Conservation (phyloP, 2,797 vertebrate species). For the Botia almorhae region DNA sequence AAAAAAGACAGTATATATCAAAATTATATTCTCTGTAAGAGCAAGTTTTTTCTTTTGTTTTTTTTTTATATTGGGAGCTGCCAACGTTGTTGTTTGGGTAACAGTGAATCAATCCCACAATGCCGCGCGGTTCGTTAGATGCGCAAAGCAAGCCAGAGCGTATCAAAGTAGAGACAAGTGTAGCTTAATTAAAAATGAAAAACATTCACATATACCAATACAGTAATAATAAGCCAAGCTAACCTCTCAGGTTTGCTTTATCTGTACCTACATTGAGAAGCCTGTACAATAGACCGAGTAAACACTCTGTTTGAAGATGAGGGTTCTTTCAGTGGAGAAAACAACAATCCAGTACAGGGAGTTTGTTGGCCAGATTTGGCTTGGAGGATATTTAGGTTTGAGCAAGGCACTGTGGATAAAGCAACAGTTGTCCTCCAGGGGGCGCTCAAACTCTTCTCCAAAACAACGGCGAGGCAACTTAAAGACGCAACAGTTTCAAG, state of each 20-base stretch:
- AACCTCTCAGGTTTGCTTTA: conserved; percentile 59
- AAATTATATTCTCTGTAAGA: conserved; percentile 21
- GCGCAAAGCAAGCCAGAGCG: conserved; percentile 70
- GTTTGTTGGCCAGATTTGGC: conserved; percentile 61
- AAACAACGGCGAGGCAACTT: conserved; percentile 50
- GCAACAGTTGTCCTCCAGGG: conserved; percentile 63
- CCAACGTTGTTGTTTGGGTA: conserved; percentile 18
- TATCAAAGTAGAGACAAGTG: conserved; percentile 69
- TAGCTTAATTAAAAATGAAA: conserved; percentile 60
- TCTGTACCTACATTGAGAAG: conserved; percentile 57
- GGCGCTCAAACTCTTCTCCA: conserved; percentile 63
- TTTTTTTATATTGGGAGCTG: conserved; percentile 6
- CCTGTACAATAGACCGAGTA: conserved; percentile 38
- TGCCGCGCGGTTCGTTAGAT: conserved; percentile 57
- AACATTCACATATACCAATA: conserved; percentile 65
- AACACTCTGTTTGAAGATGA: conserved; percentile 49
- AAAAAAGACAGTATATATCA: conserved; percentile 24
- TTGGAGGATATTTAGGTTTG: conserved; percentile 66
- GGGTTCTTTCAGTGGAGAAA: conserved; percentile 1
- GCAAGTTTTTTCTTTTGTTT: background rate
- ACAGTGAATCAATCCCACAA: conserved; percentile 13
- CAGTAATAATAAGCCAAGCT: conserved; percentile 66
- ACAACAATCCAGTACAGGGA: conserved; percentile 28
- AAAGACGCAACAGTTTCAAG: conserved; percentile 29
- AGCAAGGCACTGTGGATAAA: conserved; percentile 73